Conservation (phyloP, 2,113 vertebrate genomes). For the Phoxinus phoxinus region DNA sequence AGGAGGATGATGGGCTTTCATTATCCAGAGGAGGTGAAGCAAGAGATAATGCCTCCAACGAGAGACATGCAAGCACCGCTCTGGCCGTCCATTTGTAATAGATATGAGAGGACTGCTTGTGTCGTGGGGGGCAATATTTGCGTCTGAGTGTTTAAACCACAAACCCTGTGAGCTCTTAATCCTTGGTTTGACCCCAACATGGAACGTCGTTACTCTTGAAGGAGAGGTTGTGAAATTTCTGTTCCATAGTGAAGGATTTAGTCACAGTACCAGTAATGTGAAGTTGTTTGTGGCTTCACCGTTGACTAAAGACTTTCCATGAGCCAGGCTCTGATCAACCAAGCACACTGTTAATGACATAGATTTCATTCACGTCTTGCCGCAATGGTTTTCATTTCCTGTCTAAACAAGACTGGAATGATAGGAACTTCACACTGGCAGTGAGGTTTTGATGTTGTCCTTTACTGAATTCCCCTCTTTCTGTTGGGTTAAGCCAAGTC, state of each 20-base stretch:
- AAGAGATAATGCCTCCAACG: constrained; percentile 18
- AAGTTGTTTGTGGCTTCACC: constrained; percentile 53
- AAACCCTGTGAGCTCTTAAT: background rate
- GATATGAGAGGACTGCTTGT: constrained; percentile 26
- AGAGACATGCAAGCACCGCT: background rate
- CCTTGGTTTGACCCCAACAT: background rate
- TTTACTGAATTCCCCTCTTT: constrained; percentile 56
- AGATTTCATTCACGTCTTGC: constrained; percentile 68
- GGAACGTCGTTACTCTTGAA: background rate
- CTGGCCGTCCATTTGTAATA: constrained; percentile 18
- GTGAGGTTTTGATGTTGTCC: constrained; percentile 50
- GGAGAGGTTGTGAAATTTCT: constrained; percentile 41
- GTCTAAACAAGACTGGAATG: constrained; percentile 78
- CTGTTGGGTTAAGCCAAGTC: constrained; percentile 73
- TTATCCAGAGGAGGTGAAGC: constrained; percentile 44
- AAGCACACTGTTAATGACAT: constrained; percentile 65
- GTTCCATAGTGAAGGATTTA: constrained; percentile 32
- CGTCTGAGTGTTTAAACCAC: constrained; percentile 22
- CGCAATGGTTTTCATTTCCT: constrained; percentile 70
- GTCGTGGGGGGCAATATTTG: constrained; percentile 40
- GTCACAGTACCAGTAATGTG: constrained; percentile 52
- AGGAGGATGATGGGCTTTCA: constrained; percentile 55
- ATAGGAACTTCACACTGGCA: constrained; percentile 72
- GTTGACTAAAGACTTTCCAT: constrained; percentile 46
- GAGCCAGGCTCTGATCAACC: constrained; percentile 56